These are phyloP conservation scores for Vesta saturnalis DNA, from an alignment of 2,888 invertebrate species.

Conservation along the genomic window DNA sequence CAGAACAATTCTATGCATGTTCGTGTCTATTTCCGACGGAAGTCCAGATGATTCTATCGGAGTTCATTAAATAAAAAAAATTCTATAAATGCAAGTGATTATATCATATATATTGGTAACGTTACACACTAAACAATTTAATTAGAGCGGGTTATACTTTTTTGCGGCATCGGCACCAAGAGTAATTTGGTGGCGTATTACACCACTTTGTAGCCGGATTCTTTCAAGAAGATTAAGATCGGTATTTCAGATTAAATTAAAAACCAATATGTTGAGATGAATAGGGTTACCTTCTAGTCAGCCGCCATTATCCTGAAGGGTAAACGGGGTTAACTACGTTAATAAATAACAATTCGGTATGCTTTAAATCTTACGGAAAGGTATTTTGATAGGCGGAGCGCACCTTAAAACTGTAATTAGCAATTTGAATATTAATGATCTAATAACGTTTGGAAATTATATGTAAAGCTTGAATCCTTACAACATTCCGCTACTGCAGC, in stretches of 20 bases:
- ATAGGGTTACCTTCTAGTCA: slow-evolving; percentile 40
- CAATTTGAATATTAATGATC: slow-evolving; percentile 50
- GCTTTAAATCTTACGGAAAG: slow-evolving; percentile 37
- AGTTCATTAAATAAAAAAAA: too few species aligned
- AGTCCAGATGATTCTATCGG: slow-evolving; percentile 50
- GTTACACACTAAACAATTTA: slow-evolving; percentile 5
- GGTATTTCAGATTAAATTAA: slow-evolving; percentile 47
- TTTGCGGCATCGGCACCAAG: slow-evolving; percentile 26
- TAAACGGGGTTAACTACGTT: slow-evolving; percentile 39
- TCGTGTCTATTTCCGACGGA: slow-evolving; percentile 49
- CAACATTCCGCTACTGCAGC: not conserved
- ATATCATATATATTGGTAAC: too few species aligned
- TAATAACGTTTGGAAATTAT: slow-evolving; percentile 13
- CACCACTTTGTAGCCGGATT: slow-evolving; percentile 38
- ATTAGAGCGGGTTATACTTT: slow-evolving; percentile 12
- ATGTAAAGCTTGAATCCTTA: too few species aligned
- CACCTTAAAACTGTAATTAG: slow-evolving; percentile 46
- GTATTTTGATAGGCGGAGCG: slow-evolving; percentile 41
- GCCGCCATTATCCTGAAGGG: slow-evolving; percentile 38
- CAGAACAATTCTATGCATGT: slow-evolving; percentile 29
- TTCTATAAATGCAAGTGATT: too few species aligned
- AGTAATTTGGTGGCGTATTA: slow-evolving; percentile 39
- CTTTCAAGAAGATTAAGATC: slow-evolving; percentile 42
- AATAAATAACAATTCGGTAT: slow-evolving; percentile 41
- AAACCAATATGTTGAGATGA: slow-evolving; percentile 45